These are phyloP conservation scores for Simalia tracyae DNA, from an alignment of 2,797 vertebrate genomes.

Conservation along the genomic window DNA sequence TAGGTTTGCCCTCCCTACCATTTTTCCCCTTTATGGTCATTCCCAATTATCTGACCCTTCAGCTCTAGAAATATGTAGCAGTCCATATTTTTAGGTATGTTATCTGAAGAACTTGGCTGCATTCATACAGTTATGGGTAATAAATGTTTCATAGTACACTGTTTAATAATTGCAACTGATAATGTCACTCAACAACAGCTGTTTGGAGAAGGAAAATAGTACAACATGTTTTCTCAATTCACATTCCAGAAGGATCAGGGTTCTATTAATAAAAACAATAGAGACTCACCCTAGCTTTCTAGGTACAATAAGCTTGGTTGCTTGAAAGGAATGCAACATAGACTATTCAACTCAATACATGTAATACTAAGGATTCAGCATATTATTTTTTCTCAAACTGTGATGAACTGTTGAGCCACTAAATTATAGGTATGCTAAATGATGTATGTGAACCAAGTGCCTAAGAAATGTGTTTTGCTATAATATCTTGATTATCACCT, in stretches of 20 bases:
- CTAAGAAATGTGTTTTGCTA: neutral
- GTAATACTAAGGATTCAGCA: slow-evolving; percentile 14
- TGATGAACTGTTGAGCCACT: slow-evolving; percentile 13
- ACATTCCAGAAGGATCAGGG: slow-evolving; percentile 69
- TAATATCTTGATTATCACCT: neutral
- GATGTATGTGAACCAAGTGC: neutral
- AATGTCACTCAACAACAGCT: slow-evolving; percentile 72
- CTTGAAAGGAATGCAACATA: slow-evolving; percentile 52
- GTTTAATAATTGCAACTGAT: slow-evolving; percentile 65
- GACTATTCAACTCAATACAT: slow-evolving; percentile 40
- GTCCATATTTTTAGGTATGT: slow-evolving; percentile 7
- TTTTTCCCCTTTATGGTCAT: neutral
- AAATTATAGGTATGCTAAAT: neutral
- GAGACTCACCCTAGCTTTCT: slow-evolving; percentile 56
- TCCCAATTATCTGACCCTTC: neutral
- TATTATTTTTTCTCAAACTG: slow-evolving; percentile 31
- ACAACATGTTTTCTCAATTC: slow-evolving; percentile 63
- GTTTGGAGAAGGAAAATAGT: slow-evolving; percentile 65
- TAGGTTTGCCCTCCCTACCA: neutral
- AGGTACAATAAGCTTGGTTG: slow-evolving; percentile 60
- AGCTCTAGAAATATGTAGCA: neutral
- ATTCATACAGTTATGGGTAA: slow-evolving; percentile 30
- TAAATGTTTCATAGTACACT: slow-evolving; percentile 54
- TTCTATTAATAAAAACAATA: slow-evolving; percentile 73
- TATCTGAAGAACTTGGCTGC: slow-evolving; percentile 27